Percentiles rank a stretch among this genome's conserved stretches.
These are phyloP conservation scores for Choristoneura rosaceana DNA, from an alignment of 2,888 invertebrate species.

Conservation along the genomic window DNA sequence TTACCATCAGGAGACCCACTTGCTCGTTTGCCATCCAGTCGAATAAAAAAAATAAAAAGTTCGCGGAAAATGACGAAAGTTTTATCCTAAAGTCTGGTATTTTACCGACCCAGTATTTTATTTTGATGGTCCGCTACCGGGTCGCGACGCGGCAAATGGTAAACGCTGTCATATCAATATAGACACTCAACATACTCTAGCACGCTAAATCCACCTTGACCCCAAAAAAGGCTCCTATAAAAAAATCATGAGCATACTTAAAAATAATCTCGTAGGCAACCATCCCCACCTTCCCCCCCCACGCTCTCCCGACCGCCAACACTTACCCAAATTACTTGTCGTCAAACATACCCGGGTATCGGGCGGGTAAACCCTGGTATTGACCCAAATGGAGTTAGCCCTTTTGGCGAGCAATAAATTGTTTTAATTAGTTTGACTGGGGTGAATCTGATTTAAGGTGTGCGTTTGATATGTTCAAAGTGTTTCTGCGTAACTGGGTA, in stretches of 20 bases:
- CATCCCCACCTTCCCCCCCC: neutral
- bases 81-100: too few relatives aligned
- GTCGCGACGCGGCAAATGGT: too few relatives aligned
- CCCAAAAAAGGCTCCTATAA: neutral
- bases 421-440: conserved; percentile 33
- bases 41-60: too few relatives aligned
- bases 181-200: neutral
- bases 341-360: conserved; percentile 24
- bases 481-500: neutral
- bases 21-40: too few relatives aligned
- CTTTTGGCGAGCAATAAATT: conserved; percentile 28
- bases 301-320: conserved; percentile 36
- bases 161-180: too few relatives aligned
- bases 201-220: neutral
- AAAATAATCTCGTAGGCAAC: neutral
- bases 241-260: neutral
- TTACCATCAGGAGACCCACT: too few relatives aligned
- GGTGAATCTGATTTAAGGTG: neutral
- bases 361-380: conserved; percentile 12
- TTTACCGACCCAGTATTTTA: too few relatives aligned
- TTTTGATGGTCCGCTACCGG: too few relatives aligned
- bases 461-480: conserved; percentile 12
- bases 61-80: too few relatives aligned
- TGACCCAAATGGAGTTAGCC: conserved; percentile 21
- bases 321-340: conserved; percentile 40